Conservation (phyloP, 1,140 invertebrate species). For the Cheumatopsyche charites region DNA sequence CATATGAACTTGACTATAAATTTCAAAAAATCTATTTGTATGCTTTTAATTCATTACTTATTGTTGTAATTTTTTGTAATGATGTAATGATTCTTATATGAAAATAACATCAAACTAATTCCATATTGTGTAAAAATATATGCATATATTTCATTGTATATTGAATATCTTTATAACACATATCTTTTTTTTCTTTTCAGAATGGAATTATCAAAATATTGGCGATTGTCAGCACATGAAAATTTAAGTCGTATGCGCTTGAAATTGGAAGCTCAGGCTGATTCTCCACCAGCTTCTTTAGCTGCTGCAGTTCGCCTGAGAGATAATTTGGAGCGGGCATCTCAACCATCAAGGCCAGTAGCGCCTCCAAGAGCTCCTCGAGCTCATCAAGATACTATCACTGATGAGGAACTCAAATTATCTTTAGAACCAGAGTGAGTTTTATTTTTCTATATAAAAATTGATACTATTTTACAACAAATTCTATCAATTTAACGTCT, state of each 20-base stretch:
- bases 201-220: slow-evolving; percentile 53
- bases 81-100: too few relatives aligned
- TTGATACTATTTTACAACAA: neutral
- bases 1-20: too few relatives aligned
- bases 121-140: too few relatives aligned
- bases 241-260: slow-evolving; percentile 70
- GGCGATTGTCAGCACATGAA: slow-evolving; percentile 70
- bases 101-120: too few relatives aligned
- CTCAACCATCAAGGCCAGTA: neutral
- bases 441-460: neutral
- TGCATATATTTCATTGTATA: too few relatives aligned
- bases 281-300: slow-evolving; percentile 61
- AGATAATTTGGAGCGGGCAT: slow-evolving; percentile 60
- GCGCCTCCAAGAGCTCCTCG: slow-evolving; percentile 31
- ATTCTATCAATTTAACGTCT: too few relatives aligned
- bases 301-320: slow-evolving; percentile 67
- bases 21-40: too few relatives aligned
- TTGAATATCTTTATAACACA: too few relatives aligned
- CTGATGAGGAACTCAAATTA: slow-evolving; percentile 50
- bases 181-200: slow-evolving; percentile 46
- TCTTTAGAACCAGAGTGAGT: slow-evolving; percentile 50
- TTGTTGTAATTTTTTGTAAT: too few relatives aligned
- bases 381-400: slow-evolving; percentile 48
- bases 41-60: too few relatives aligned
- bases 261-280: slow-evolving; percentile 64